These are phyloP conservation scores for Pentalonia nigronervosa DNA, from an alignment of 1,140 invertebrate species.

Conservation along the genomic window DNA sequence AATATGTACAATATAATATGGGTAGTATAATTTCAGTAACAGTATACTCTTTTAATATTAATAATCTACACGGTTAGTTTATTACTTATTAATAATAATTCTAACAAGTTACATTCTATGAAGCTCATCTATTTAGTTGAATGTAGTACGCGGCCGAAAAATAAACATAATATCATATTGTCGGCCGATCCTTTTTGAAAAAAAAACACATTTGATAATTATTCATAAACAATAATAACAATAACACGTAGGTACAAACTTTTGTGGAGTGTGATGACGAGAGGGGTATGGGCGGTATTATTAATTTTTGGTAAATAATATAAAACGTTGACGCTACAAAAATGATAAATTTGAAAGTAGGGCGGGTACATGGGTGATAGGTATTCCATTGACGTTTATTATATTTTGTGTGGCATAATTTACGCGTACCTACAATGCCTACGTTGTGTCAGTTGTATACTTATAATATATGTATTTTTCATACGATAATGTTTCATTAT, in stretches of 20 bases:
- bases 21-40: neutral
- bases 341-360: neutral
- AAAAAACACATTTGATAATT: neutral
- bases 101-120: neutral
- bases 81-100: neutral
- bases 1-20: neutral
- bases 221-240: neutral
- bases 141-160: neutral
- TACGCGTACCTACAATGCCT: too few relatives aligned
- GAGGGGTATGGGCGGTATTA: neutral
- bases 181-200: neutral
- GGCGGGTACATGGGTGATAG: neutral
- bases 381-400: neutral
- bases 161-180: neutral
- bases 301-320: neutral
- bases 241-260: neutral
- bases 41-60: neutral
- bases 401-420: neutral
- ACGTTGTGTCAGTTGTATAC: too few relatives aligned
- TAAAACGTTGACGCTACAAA: neutral
- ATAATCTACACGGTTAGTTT: neutral
- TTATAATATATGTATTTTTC: too few relatives aligned
- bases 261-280: neutral
- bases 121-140: neutral
- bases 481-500: too few relatives aligned